Conservation (phyloP, 2,888 invertebrate genomes). For the Troides helena region DNA sequence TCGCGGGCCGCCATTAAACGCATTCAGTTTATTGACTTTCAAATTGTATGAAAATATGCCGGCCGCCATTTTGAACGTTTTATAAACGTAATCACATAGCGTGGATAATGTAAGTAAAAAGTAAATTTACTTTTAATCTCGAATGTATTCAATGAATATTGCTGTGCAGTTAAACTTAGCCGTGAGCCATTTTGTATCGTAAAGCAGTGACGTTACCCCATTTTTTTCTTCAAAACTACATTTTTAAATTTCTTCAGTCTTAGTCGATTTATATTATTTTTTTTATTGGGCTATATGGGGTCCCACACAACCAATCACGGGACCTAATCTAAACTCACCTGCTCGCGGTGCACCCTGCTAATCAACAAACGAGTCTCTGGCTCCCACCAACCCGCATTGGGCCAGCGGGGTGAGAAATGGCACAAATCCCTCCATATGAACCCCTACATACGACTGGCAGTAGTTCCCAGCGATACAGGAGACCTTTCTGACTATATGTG, state of each 20-base stretch:
- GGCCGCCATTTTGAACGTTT: constrained; percentile 25
- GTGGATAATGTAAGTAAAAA: constrained; percentile 26
- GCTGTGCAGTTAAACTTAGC: neutral
- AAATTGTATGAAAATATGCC: constrained; percentile 19
- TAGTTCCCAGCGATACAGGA: no score
- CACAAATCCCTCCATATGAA: no score
- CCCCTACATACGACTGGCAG: no score
- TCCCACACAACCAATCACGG: no score
- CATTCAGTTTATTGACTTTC: constrained; percentile 13
- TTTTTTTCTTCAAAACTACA: neutral
- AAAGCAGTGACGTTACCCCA: neutral
- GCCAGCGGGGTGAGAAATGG: no score
- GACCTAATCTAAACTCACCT: no score
- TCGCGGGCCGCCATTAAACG: constrained; percentile 37
- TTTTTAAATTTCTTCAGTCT: neutral
- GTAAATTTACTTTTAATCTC: constrained; percentile 26
- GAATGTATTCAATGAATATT: constrained; percentile 19
- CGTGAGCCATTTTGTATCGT: neutral
- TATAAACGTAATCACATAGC: constrained; percentile 24
- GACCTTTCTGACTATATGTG: no score
- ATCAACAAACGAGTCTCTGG: no score
- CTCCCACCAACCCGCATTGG: no score
- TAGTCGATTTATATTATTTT: no score
- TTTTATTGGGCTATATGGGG: no score
- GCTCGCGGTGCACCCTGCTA: no score